A percentile compares a stretch with the other conserved stretches of the same genome.
Evolutionary conservation across 2,113 vertebrate species (phyloP).

Genomic region (Cephalopterus ornatus): DNA sequence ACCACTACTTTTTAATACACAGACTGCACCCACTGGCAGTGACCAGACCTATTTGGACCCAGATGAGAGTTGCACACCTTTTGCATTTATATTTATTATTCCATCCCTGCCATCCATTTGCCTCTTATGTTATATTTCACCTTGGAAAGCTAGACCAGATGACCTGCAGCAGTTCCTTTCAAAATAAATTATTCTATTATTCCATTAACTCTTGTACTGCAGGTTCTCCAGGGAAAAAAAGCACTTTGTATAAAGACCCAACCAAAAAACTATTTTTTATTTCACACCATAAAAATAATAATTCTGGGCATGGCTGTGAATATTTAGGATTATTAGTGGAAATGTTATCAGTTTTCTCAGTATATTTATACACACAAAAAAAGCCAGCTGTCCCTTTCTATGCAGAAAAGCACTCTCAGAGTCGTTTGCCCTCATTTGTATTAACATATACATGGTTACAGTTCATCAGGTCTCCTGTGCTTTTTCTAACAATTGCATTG

Average conservation of each 20-base stretch:
- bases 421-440: background rate
- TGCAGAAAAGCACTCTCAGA: background rate
- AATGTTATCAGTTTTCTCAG: background rate
- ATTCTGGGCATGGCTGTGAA: background rate
- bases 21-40: background rate
- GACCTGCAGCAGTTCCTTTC: background rate
- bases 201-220: background rate
- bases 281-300: background rate
- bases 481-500: background rate
- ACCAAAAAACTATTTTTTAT: background rate
- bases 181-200: background rate
- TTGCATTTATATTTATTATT: background rate
- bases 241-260: background rate
- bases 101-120: background rate
- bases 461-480: background rate
- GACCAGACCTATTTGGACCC: background rate
- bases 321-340: background rate
- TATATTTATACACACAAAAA: background rate
- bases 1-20: background rate
- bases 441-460: background rate
- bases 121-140: background rate
- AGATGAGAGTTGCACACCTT: background rate
- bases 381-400: background rate
- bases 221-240: background rate
- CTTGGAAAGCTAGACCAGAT: background rate